Evolutionary conservation across 2,113 vertebrate genomes (phyloP).

Genomic region (Acinonyx jubatus): DNA sequence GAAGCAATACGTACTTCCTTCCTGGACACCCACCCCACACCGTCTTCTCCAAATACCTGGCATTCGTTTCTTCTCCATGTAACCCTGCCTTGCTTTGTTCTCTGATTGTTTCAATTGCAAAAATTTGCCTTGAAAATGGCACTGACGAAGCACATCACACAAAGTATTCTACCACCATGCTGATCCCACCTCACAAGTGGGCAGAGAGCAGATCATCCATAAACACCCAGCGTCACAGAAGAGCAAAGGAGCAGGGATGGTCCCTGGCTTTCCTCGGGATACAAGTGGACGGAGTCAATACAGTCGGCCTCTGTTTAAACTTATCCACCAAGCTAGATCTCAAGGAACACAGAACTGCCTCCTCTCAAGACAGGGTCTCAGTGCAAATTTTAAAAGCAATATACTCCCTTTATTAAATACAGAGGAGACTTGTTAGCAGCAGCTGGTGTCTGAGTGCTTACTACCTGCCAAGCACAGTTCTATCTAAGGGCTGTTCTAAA

Average conservation of each 20-base stretch:
- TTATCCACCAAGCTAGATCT: accelerated
- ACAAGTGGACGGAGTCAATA: not conserved
- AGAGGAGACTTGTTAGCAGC: not conserved
- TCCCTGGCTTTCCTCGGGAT: accelerated
- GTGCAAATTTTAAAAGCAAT: not conserved
- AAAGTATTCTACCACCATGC: not conserved
- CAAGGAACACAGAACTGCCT: not conserved
- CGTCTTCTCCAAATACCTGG: not conserved
- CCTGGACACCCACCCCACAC: not conserved
- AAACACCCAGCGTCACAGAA: not conserved
- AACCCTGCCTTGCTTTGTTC: not conserved
- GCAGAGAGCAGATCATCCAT: not conserved
- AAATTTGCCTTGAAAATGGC: not conserved
- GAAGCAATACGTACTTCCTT: not conserved
- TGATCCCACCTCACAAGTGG: not conserved
- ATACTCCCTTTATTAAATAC: not conserved
- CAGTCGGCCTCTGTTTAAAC: accelerated
- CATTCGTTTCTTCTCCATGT: not conserved
- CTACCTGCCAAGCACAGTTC: no score
- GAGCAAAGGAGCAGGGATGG: accelerated
- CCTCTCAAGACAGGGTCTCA: not conserved
- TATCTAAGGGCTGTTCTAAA: not conserved
- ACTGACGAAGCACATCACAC: not conserved
- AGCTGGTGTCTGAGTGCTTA: not conserved
- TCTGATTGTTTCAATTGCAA: not conserved